phyloP scores from a whole-genome alignment of 2,797 vertebrate genomes.

The Gymnopithys bicolor region DNA sequence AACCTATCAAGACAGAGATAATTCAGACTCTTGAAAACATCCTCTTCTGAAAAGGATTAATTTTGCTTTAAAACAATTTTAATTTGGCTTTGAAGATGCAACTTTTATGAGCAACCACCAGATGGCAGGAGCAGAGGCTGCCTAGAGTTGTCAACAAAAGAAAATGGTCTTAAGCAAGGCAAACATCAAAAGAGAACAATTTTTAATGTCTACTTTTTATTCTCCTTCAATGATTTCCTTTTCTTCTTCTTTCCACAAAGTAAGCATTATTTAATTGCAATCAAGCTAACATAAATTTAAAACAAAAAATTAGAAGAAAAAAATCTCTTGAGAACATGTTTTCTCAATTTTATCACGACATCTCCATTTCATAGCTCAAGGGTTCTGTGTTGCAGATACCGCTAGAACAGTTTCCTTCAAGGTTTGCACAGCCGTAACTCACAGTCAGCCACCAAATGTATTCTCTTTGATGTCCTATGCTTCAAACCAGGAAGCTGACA shows the following conservation, averaged over 20 bases:
- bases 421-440: conserved; percentile 7
- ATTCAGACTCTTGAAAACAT: conserved; percentile 50
- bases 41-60: conserved; percentile 61
- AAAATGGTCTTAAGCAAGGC: conserved; percentile 19
- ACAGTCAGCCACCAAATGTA: conserved; percentile 9
- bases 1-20: conserved; percentile 53
- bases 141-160: conserved; percentile 65
- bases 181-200: not conserved
- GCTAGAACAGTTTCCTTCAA: not conserved
- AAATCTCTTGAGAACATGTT: not conserved
- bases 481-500: conserved; percentile 21
- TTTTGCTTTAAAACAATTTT: conserved; percentile 62
- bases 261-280: not conserved
- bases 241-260: not conserved
- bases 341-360: conserved; percentile 10
- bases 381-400: not conserved
- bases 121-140: conserved; percentile 77
- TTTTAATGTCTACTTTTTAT: not conserved
- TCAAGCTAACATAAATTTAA: not conserved
- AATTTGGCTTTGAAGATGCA: conserved; percentile 59
- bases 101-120: conserved; percentile 72
- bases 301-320: not conserved
- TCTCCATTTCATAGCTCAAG: conserved; percentile 22
- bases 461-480: not conserved
- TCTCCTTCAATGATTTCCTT: not conserved